Evolutionary conservation across 37 sponge, comb jelly and placozoan genomes (phyloP).

Genomic region (Chondrosia reniformis): DNA sequence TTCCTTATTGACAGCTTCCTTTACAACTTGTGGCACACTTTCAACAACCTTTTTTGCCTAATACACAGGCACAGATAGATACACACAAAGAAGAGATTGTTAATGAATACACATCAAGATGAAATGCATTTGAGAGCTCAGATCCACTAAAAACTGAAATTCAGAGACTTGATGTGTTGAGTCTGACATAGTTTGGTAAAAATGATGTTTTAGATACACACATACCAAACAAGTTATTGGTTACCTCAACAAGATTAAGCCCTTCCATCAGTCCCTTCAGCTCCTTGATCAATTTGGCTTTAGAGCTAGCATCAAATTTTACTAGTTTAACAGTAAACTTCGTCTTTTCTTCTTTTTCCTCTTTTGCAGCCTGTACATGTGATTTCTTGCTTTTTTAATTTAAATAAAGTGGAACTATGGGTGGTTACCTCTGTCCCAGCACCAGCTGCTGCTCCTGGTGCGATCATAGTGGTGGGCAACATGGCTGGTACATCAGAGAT

Average conservation of each 20-base stretch:
- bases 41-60: conserved; percentile 95
- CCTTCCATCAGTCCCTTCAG: conserved; percentile 70
- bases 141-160: no score
- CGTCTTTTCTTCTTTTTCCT: conserved; percentile 57
- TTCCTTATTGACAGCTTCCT: conserved; percentile 65
- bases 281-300: conserved; percentile 91
- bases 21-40: conserved; percentile 62
- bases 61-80: no score
- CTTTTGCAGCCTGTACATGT: conserved; percentile 7
- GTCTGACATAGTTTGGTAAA: no score
- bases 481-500: conserved; percentile 80
- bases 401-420: no score
- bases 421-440: no score
- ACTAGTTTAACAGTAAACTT: conserved; percentile 78
- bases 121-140: no score
- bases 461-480: conserved; percentile 24
- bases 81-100: neutral
- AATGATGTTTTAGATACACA: no score
- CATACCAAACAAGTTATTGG: no score
- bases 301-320: conserved; percentile 66
- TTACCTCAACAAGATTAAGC: no score
- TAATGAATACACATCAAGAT: neutral
- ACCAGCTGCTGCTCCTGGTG: no score
- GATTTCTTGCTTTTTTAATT: no score
- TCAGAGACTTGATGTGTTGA: no score